Evolutionary conservation across 1,140 invertebrate genomes (phyloP), one percentile per base, ranked within the genome.

Genomic region (Matsumurasca onukii): DNA sequence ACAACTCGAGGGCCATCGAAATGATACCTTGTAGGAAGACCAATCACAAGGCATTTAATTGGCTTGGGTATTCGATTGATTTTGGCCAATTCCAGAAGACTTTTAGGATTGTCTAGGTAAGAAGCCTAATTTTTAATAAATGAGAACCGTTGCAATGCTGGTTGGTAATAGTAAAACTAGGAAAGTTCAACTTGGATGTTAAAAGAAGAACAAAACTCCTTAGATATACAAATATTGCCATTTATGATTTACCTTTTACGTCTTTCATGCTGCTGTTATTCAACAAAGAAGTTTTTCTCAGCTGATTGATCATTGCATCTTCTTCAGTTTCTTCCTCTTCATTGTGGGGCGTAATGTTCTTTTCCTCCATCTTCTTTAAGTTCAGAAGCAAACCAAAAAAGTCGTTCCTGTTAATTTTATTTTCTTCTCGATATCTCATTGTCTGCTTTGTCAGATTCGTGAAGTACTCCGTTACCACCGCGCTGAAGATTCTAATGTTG

Each of bases 341-440:
- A 29, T 12, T 17, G 2, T 55, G 25, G 13, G 39, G 3, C 15
- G 31, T n/a, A 55, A 1, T 55, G 17, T 25, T 48, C 13, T 27
- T 55, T 39, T 55, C 25, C 25, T 68, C 66, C 17, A 59, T 55
- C 15, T 68, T 31, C 30, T 68, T 31, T 31, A 59, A 59, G 30
- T 68, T 31, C 22, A 68, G 27, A n/a, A 68, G 20, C 25, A 68
- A 52, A 27, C 61, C 52, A 22, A 68, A 24, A 31, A 68, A 68
- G 45, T 68, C 66, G 31, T 61, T 68, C 31, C 66, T 31, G 3
- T 22, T 68, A 24, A 59, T 31, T 24, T 31, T 31, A 22, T 39
- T 31, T 15, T 48, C 24, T 24, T 68, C 29, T n/a, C 66, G 13
- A 22, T 30, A 61, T 17, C 30, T 39, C 3, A 59, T 30, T 1